Conservation (phyloP, 2,113 vertebrate genomes). For the Chionodraco myersi region DNA sequence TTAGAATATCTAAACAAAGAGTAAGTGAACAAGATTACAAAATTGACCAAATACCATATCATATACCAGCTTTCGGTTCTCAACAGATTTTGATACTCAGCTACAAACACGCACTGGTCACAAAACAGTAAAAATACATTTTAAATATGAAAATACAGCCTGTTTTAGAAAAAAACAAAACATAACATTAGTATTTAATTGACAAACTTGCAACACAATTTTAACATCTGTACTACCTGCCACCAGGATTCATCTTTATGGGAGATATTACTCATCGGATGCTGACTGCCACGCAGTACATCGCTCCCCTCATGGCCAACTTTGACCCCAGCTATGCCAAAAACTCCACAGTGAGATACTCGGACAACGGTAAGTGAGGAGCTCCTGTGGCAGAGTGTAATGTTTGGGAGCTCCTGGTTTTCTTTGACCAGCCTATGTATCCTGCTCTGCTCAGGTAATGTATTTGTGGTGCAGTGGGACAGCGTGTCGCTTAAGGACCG, state of each 20-base stretch:
- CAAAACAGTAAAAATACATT: neutral
- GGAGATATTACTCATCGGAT: conserved; percentile 94
- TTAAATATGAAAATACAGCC: neutral
- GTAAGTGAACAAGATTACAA: neutral
- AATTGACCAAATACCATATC: neutral
- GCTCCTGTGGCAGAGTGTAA: neutral
- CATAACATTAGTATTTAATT: neutral
- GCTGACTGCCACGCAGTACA: conserved; percentile 96
- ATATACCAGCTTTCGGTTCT: neutral
- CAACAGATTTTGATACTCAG: neutral
- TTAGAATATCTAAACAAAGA: neutral
- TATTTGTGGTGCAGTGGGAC: conserved; percentile 93
- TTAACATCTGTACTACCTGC: conserved; percentile 10
- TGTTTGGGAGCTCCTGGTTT: neutral
- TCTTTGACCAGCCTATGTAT: conserved; percentile 10
- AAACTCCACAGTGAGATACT: conserved; percentile 91
- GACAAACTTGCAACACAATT: neutral
- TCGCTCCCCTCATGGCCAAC: conserved; percentile 97
- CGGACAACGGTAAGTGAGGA: conserved; percentile 91
- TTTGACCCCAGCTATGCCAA: conserved; percentile 95
- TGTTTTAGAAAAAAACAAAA: neutral
- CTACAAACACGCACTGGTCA: neutral
- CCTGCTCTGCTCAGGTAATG: conserved; percentile 82
- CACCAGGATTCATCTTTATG: conserved; percentile 93
- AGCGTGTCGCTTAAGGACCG: conserved; percentile 88